Conservation (phyloP, 2,888 invertebrate genomes). For the Polyommatus iphigenia region DNA sequence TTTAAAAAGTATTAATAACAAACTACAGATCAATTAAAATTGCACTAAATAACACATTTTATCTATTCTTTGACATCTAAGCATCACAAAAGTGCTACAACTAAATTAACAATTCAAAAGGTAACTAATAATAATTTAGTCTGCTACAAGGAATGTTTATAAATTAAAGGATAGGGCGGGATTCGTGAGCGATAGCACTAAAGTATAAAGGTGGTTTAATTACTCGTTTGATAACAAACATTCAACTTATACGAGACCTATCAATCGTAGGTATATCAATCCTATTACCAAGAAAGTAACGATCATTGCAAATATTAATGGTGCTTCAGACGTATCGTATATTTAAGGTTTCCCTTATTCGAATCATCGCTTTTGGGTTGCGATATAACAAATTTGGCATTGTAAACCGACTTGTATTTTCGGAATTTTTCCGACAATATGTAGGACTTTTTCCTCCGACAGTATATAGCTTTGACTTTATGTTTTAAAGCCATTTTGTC, state of each 20-base stretch:
- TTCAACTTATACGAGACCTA: neutral
- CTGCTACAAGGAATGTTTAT: slow-evolving; percentile 20
- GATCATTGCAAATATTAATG: slow-evolving; percentile 44
- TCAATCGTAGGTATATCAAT: neutral
- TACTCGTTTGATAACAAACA: neutral
- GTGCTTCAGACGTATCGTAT: slow-evolving; percentile 71
- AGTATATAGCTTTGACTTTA: slow-evolving; percentile 66
- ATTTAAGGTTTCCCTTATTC: slow-evolving; percentile 64
- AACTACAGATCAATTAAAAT: slow-evolving; percentile 68
- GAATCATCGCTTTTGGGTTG: slow-evolving; percentile 58
- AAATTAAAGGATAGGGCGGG: slow-evolving; percentile 21
- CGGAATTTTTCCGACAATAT: slow-evolving; percentile 67
- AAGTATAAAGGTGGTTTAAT: slow-evolving; percentile 8
- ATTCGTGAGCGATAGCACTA: slow-evolving; percentile 7
- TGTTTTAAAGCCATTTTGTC: slow-evolving; percentile 71
- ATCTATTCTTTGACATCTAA: slow-evolving; percentile 30
- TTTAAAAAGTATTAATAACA: slow-evolving; percentile 61
- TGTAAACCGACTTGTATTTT: slow-evolving; percentile 67
- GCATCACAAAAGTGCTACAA: slow-evolving; percentile 28
- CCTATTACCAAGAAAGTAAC: slow-evolving; percentile 29
- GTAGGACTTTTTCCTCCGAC: slow-evolving; percentile 63
- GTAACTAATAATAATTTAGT: slow-evolving; percentile 22
- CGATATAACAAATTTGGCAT: slow-evolving; percentile 67
- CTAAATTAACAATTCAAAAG: slow-evolving; percentile 26
- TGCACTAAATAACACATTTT: slow-evolving; percentile 48